Evolutionary conservation across 2,888 invertebrate genomes (phyloP), one percentile per base, ranked within the genome.

Genomic region (Slavum lentiscoides): DNA sequence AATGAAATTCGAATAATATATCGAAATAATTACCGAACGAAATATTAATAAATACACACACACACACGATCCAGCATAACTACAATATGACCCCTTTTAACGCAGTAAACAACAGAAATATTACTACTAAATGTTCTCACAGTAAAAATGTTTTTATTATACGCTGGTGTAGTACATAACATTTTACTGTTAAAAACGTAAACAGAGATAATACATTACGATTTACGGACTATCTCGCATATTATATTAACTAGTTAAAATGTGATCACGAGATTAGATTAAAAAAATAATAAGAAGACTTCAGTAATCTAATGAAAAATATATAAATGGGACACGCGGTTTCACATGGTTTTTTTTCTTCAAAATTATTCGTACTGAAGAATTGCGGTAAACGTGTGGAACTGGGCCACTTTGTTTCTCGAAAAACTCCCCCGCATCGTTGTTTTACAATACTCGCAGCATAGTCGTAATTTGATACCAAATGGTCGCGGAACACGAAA

Each of bases 401-500:
- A 53, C 21, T 62, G 13, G 53, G 69, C 62, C 62, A 70, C 23
- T 69, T 77, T 55, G 59, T 77, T 70, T 68, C 17, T 55, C 17
- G 0, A 62, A 68, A 68, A 68, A 49, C 2, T 43, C 19, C 49
- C 68, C 37, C 69, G 19, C 70, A 62, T 77, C 9, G 9, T 61
- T n/a, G n/a, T n/a, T n/a, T n/a, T n/a, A n/a, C n/a, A n/a, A n/a
- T n/a, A n/a, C n/a, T n/a, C n/a, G n/a, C n/a, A n/a, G 62, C 62
- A 30, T 49, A 17, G 21, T 11, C 0, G 53, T 37, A 74, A 66
- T 21, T 66, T 39, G 11, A 75, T 15, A 7, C n/a, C 17, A 43
- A 76, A 76, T 49, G 49, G 43, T 59, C 67, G 49, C 17, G 30
- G 13, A 67, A 76, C 75, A 76, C 67, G 67, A 49, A 76, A 76